Base-by-base conservation (phyloP, 2,113 vertebrate species). In the Amia ocellicauda region DNA sequence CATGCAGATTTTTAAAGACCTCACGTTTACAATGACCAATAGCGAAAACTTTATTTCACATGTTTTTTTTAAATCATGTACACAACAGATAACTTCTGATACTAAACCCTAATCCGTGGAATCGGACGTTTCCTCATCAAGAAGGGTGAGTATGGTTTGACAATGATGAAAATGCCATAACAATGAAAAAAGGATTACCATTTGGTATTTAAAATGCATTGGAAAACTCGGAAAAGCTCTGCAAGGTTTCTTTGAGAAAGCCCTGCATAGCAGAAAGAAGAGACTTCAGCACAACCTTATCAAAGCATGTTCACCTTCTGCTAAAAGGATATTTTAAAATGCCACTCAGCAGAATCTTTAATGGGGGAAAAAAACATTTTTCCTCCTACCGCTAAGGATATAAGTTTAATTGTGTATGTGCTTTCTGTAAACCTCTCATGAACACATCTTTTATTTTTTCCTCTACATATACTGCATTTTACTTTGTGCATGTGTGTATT, bases 101-200 rank as follows among this genome's bases (percentile, higher is more conserved):
- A 27, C 27, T 2, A 1, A 23, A 26, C 5, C 22, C 22, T 3
- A 53, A 26, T 7, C 17, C 11, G 3, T 26, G 23, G 27, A 27
- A 10, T 14, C 7, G 27, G 51, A 53, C 17, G 51, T 53, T 53
- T 26, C 4, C 27, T 53, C 51, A 53, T 63, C 24, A 49, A 45
- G 56, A 65, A 23, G 10, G 7, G 17, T 20, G 26, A 73, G 49
- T 62, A 49, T 76, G 73, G 78, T 82, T 36, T 36, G 5, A 36
- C 31, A 1, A 36, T 36, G 5, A 5, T 36, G 5, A 11, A 7
- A 5, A 36, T 36, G 11, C 11, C 31, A 5, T 36, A 36, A 36
- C 31, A 1, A 11, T 36, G 5, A 36, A 36, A 36, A 36, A 7
- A 36, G n/a, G 11, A 36, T 36, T 5, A 36, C 5, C 5, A 7